Evolutionary conservation across 2,113 vertebrate species (phyloP), one percentile per base, ranked within the genome.

Genomic region (Lonchura striata): DNA sequence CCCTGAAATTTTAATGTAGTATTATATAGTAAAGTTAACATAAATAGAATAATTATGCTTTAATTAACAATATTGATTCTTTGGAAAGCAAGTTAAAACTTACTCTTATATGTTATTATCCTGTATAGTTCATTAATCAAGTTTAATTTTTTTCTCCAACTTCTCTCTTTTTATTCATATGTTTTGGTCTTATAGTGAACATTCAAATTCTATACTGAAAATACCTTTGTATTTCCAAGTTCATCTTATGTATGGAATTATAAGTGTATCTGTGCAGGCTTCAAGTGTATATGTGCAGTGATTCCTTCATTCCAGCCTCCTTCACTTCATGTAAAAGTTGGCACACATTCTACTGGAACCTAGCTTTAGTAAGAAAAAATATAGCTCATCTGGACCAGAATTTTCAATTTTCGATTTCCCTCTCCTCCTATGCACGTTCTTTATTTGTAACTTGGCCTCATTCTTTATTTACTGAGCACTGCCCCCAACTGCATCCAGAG

Each of bases 391-490:
- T n/a, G 33, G 82, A 77, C 63, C 22, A 53, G 69, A 79, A 42
- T 63, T 92, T 72, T 86, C 50, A 74, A 13, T 44, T 83, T 86
- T 74, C 18, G 4, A 59, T 94, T 88, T 25, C 46, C 25, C 17
- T 92, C 79, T 85, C 76, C 39, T 94, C 88, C 88, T 86, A 41
- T 4, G 0, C 9, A 0, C 66, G 27, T 92, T 86, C 94, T 93
- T 83, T 95, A 77, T 92, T 94, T 93, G 92, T 94, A 92, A 86
- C 71, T 92, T 93, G 79, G 23, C 94, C 79, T 93, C 0, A 1
- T 92, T 96, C 68, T 88, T 76, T 93, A 70, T 96, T 96, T 96
- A 86, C 85, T 63, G 33, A 86, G 54, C 30, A 23, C 54, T 92
- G 76, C 68, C 86, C 46, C 68, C 0, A 0, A 39, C 91, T 93